Conservation (phyloP, 2,797 vertebrate genomes). For the Distichodus sexfasciatus region DNA sequence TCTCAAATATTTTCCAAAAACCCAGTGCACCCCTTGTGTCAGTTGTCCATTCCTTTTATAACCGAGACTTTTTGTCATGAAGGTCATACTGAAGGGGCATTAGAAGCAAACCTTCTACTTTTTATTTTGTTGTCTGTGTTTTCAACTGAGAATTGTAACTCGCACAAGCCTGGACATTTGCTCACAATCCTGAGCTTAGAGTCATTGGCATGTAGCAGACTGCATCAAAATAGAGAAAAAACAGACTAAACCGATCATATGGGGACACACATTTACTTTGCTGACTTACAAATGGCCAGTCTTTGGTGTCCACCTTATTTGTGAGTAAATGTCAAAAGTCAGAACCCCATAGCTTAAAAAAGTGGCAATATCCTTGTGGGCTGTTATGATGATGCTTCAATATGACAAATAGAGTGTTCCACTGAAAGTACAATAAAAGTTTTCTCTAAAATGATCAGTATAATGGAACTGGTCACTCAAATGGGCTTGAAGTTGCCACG, state of each 20-base stretch:
- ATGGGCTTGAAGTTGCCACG: too few relatives aligned
- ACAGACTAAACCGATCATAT: neutral
- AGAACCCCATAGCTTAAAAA: conserved; percentile 1
- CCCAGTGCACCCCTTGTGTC: too few relatives aligned
- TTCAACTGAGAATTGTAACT: too few relatives aligned
- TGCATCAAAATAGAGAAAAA: neutral
- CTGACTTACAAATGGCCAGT: conserved; percentile 23
- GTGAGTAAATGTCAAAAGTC: conserved; percentile 28
- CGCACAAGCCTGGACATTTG: too few relatives aligned
- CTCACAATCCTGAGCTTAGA: too few relatives aligned
- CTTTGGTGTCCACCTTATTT: conserved; percentile 32
- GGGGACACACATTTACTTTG: neutral
- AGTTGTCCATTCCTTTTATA: too few relatives aligned
- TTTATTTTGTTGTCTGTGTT: too few relatives aligned
- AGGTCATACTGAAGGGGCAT: too few relatives aligned
- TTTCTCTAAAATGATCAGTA: conserved; percentile 11
- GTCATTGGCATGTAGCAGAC: neutral
- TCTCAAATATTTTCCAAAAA: too few relatives aligned
- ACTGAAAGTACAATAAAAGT: conserved; percentile 31
- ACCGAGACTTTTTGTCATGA: too few relatives aligned
- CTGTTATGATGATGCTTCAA: conserved; percentile 10
- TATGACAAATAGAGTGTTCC: conserved; percentile 13
- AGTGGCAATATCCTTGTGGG: neutral
- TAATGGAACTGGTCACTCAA: too few relatives aligned
- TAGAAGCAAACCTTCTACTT: too few relatives aligned